phyloP scores from a whole-genome alignment of 2,113 vertebrate species.

The Platichthys flesus region DNA sequence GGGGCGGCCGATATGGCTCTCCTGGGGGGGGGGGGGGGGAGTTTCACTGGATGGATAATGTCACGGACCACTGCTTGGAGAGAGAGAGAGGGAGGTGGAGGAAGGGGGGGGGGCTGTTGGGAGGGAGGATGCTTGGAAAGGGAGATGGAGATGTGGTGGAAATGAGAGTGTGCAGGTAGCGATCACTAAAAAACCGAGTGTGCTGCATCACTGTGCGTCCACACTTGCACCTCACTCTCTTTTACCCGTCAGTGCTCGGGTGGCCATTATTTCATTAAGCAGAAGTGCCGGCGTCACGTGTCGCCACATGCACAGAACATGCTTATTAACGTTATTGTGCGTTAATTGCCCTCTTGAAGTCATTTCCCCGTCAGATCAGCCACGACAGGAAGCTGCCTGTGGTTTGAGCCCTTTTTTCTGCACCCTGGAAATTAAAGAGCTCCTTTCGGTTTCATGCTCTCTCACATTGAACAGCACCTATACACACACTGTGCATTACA shows the following conservation, averaged over 20 bases:
- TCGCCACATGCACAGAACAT: slow-evolving; percentile 26
- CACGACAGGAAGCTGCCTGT: slow-evolving; percentile 18
- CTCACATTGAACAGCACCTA: background rate
- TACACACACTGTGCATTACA: background rate
- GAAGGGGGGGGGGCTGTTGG: background rate
- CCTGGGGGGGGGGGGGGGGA: slow-evolving; percentile 35
- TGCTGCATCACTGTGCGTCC: slow-evolving; percentile 4
- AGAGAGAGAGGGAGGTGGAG: background rate
- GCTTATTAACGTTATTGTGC: slow-evolving; percentile 48
- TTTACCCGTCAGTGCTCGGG: slow-evolving; percentile 20
- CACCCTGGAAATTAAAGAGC: background rate
- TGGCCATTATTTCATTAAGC: slow-evolving; percentile 35
- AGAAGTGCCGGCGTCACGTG: slow-evolving; percentile 37
- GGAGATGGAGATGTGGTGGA: slow-evolving; percentile 2
- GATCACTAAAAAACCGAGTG: slow-evolving; percentile 19
- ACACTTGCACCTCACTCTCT: background rate
- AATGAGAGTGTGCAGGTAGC: slow-evolving; percentile 49
- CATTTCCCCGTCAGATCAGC: slow-evolving; percentile 5
- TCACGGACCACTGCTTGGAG: slow-evolving; percentile 59
- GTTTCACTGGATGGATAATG: slow-evolving; percentile 65
- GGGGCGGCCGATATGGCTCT: slow-evolving; percentile 50
- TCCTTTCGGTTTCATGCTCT: background rate
- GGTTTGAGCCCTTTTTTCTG: background rate
- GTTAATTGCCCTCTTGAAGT: slow-evolving; percentile 30
- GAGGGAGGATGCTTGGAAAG: no score